Conservation (phyloP, 2,797 vertebrate species). For the Trematomus bernacchii region DNA sequence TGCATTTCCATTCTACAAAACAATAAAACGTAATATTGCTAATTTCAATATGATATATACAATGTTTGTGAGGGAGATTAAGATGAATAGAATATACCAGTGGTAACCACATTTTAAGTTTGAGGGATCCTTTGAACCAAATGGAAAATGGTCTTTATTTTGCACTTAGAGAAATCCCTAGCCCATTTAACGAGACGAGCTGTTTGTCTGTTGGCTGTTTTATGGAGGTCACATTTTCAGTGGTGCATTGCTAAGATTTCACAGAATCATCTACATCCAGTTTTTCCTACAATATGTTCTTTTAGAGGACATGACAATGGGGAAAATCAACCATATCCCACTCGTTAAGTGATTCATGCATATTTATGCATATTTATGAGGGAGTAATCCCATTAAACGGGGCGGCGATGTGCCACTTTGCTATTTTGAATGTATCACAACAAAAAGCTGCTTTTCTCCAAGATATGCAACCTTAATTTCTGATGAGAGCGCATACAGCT, state of each 20-base stretch:
- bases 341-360: slow-evolving; percentile 49
- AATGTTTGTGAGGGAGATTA: not conserved
- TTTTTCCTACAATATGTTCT: slow-evolving; percentile 28
- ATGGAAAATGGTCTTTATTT: too few species aligned
- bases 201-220: not conserved
- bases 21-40: too few species aligned
- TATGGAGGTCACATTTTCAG: slow-evolving; percentile 26
- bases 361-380: slow-evolving; percentile 59
- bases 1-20: too few species aligned
- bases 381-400: slow-evolving; percentile 59
- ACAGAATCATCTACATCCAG: slow-evolving; percentile 27
- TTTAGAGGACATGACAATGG: slow-evolving; percentile 44
- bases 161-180: not conserved
- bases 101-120: not conserved
- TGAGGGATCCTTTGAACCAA: not conserved
- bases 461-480: slow-evolving; percentile 40
- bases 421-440: slow-evolving; percentile 36
- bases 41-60: not conserved
- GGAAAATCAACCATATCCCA: slow-evolving; percentile 42
- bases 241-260: slow-evolving; percentile 12
- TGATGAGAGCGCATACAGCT: slow-evolving; percentile 15
- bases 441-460: slow-evolving; percentile 33
- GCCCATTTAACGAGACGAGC: not conserved
- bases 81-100: not conserved
- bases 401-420: slow-evolving; percentile 9